A percentile compares a stretch with the other conserved stretches of the same genome.
Conservation (phyloP, 2,113 vertebrate species). For the Aviceda subcristata region DNA sequence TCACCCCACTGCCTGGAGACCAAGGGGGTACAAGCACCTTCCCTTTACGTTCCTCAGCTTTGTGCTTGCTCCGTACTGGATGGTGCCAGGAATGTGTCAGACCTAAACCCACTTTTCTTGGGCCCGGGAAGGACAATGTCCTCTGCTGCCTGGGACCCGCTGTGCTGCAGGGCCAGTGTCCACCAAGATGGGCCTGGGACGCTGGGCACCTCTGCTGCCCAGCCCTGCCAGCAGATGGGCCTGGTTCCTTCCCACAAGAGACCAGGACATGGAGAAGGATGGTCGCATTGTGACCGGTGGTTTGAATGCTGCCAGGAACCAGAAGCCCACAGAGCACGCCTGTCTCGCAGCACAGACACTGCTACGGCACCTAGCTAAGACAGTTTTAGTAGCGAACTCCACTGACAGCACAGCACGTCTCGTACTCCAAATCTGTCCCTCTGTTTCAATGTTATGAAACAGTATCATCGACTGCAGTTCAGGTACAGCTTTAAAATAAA, state of each 20-base stretch:
- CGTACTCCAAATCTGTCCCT: background rate
- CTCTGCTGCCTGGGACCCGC: background rate
- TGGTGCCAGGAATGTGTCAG: fast-evolving
- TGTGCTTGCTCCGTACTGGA: fast-evolving
- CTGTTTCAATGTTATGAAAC: background rate
- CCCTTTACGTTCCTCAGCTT: background rate
- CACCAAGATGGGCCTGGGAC: background rate
- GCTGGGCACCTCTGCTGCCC: background rate
- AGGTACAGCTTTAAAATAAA: background rate
- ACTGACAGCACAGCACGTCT: background rate
- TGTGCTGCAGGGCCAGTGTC: fast-evolving
- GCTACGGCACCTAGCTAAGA: fast-evolving
- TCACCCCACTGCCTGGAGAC: background rate
- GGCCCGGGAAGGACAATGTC: background rate
- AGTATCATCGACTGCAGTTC: background rate
- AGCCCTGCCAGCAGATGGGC: background rate
- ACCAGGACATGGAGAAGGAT: background rate
- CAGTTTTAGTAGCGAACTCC: background rate
- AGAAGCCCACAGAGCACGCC: background rate
- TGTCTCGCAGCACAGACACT: background rate
- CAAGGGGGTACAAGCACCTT: background rate
- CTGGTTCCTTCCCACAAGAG: background rate
- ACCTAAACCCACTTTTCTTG: background rate
- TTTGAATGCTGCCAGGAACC: background rate
- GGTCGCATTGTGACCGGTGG: fast-evolving